These are phyloP conservation scores for Botia almorhae DNA, from an alignment of 2,797 vertebrate species.

Conservation along the genomic window DNA sequence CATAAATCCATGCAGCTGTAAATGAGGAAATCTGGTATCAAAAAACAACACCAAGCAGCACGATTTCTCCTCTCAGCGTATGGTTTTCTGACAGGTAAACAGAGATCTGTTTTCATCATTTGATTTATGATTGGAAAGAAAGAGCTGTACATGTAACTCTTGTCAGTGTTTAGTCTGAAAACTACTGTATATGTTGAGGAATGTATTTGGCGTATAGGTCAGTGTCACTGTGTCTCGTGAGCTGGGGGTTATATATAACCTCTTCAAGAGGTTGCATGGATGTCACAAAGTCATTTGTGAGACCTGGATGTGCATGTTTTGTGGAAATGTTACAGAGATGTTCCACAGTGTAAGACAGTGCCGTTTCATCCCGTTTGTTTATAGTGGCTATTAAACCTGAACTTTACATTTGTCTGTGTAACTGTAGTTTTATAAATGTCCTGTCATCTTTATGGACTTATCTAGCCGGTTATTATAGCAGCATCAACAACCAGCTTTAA, in stretches of 20 bases:
- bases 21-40: too few species aligned
- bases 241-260: constrained; percentile 34
- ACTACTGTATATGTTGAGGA: constrained; percentile 61
- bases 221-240: constrained; percentile 47
- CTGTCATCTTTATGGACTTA: neutral
- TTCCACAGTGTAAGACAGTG: constrained; percentile 33
- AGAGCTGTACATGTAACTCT: constrained; percentile 58
- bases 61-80: neutral
- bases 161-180: constrained; percentile 63
- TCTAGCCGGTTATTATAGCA: neutral
- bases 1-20: too few species aligned
- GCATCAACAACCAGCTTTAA: neutral
- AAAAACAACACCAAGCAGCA: too few species aligned
- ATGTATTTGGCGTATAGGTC: constrained; percentile 11
- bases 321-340: constrained; percentile 55
- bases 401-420: constrained; percentile 17
- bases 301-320: constrained; percentile 26
- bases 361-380: constrained; percentile 6
- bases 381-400: constrained; percentile 31
- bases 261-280: constrained; percentile 30
- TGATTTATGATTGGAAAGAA: constrained; percentile 59
- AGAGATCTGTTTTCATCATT: constrained; percentile 47
- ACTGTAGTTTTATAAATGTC: neutral
- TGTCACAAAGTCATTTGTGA: constrained; percentile 5
- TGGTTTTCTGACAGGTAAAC: constrained; percentile 50